Evolutionary conservation across 2,113 vertebrate genomes (phyloP).

Genomic region (Regulus satrapa): DNA sequence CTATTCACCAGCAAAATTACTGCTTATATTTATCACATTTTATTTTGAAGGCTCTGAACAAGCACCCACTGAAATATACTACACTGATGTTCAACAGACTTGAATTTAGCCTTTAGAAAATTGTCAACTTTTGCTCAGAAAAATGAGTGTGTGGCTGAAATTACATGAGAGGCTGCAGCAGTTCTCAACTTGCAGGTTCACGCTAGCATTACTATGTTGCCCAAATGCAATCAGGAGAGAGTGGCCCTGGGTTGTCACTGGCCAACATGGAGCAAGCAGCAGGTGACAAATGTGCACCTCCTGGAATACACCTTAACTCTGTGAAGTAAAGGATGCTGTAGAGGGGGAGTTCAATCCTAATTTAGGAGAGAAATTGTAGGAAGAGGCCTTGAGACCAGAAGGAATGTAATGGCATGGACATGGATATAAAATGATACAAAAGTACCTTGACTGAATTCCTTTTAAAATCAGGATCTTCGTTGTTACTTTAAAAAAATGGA

Average conservation of each 20-base stretch:
- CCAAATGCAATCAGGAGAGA: not conserved
- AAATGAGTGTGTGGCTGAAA: not conserved
- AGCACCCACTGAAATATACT: not conserved
- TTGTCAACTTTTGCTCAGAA: not conserved
- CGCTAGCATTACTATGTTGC: too few species aligned
- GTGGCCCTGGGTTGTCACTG: not conserved
- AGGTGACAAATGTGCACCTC: not conserved
- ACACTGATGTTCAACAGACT: not conserved
- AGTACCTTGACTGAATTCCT: not conserved
- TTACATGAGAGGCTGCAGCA: not conserved
- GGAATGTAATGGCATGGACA: not conserved
- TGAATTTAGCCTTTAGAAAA: not conserved
- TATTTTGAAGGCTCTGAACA: not conserved
- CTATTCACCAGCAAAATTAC: not conserved
- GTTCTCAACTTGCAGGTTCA: not conserved
- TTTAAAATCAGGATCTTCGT: not conserved
- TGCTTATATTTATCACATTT: not conserved
- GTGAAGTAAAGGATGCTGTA: not conserved
- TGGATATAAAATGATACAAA: not conserved
- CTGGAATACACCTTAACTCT: not conserved
- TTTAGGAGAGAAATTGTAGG: not conserved
- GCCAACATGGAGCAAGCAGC: not conserved
- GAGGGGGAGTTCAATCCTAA: not conserved
- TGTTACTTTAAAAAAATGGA: not conserved
- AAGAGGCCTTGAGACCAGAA: not conserved